Percentiles rank a stretch among this genome's conserved stretches.
Evolutionary conservation across 2,113 vertebrate genomes (phyloP).

Genomic region (Aegithalos caudatus): DNA sequence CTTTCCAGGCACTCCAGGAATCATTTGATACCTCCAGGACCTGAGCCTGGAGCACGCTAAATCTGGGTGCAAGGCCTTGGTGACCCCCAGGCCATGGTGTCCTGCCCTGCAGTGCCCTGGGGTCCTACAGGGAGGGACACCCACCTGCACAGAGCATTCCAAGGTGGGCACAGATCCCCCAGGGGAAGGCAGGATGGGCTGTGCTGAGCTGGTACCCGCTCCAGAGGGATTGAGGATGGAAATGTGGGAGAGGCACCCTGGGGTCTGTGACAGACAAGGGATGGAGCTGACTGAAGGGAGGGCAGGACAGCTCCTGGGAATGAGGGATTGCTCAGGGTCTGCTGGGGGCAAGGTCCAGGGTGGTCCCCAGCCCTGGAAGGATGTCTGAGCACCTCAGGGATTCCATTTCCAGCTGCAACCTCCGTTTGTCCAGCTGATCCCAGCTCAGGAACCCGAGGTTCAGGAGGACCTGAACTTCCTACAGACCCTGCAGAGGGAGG

Average conservation of each 20-base stretch:
- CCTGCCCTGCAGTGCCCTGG: accelerated
- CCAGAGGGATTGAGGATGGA: background rate
- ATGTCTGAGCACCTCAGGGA: background rate
- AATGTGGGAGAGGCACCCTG: accelerated
- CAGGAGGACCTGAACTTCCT: background rate
- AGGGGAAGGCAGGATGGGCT: background rate
- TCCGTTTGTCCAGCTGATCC: background rate
- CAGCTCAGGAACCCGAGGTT: background rate
- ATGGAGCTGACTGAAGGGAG: accelerated
- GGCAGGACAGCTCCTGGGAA: background rate
- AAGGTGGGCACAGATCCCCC: accelerated
- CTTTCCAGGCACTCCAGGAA: background rate
- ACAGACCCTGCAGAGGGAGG: background rate
- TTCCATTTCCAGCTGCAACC: background rate
- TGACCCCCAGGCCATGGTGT: accelerated
- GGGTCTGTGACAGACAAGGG: accelerated
- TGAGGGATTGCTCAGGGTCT: accelerated
- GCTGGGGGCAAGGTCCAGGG: background rate
- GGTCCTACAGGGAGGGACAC: background rate
- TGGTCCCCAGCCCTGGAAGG: background rate
- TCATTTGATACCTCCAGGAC: accelerated
- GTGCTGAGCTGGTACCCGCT: background rate
- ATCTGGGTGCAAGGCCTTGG: background rate
- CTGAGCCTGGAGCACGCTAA: background rate
- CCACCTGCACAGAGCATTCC: accelerated